phyloP scores from a whole-genome alignment of 2,113 vertebrate genomes.

The Petromus typicus region DNA sequence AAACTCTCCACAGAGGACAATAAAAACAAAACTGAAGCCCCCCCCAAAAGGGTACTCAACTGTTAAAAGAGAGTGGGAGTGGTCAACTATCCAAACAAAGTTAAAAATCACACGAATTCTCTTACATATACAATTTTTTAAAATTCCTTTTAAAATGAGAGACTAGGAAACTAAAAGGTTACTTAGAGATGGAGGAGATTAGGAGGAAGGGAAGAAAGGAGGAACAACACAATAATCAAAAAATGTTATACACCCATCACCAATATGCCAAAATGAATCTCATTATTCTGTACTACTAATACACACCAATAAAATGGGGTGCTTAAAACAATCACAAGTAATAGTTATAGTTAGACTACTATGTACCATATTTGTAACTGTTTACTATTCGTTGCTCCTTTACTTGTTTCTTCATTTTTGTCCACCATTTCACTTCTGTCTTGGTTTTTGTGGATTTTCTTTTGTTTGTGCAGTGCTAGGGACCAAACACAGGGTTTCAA shows the following conservation, averaged over 20 bases:
- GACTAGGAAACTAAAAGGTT: no score
- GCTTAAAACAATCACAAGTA: conserved; percentile 39
- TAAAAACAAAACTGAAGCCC: background rate
- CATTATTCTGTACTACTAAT: no score
- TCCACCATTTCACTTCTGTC: background rate
- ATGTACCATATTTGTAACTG: background rate
- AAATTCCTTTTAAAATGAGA: no score
- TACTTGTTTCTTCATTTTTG: background rate
- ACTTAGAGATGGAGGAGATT: no score
- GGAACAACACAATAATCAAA: no score
- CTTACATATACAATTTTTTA: background rate
- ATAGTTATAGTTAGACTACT: background rate
- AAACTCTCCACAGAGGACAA: conserved; percentile 7
- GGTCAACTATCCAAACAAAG: background rate
- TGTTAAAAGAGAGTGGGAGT: background rate
- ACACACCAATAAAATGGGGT: background rate
- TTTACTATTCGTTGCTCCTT: conserved; percentile 18
- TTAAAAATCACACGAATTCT: no score
- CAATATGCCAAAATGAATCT: no score
- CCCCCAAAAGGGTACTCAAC: background rate
- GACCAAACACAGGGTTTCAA: background rate
- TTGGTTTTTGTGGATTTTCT: background rate
- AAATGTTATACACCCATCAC: no score
- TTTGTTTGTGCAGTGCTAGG: background rate
- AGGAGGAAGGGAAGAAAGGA: no score